phyloP scores from a whole-genome alignment of 2,888 invertebrate genomes.

The Hydraecia micacea region DNA sequence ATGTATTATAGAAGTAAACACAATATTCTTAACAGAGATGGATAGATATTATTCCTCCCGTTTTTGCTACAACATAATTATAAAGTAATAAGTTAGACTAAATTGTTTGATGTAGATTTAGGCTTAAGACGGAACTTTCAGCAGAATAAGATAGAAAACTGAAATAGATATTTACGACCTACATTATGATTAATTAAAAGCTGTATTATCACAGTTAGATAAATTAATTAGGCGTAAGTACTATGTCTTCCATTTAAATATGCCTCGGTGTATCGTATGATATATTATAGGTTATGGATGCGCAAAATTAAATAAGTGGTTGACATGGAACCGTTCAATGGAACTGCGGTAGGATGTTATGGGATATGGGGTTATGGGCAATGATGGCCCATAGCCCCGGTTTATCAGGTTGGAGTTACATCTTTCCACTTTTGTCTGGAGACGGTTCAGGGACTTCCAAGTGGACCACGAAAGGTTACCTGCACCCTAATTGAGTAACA shows the following conservation, averaged over 20 bases:
- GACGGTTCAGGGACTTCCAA: not conserved
- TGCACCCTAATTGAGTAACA: no score
- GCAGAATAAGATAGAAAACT: not conserved
- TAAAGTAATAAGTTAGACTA: not conserved
- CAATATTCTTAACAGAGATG: not conserved
- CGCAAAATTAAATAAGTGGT: conserved; percentile 35
- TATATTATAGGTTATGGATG: conserved; percentile 25
- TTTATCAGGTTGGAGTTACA: not conserved
- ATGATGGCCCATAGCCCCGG: not conserved
- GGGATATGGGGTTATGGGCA: no score
- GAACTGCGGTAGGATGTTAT: no score
- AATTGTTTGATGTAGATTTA: not conserved
- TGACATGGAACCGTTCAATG: no score
- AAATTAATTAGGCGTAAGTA: conserved; percentile 24
- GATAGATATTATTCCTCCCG: not conserved
- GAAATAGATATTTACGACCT: not conserved
- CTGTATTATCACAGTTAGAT: conserved; percentile 13
- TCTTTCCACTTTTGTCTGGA: not conserved
- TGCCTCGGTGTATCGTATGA: not conserved
- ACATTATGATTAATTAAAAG: conserved; percentile 27
- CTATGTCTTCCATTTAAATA: conserved; percentile 26
- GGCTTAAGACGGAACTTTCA: not conserved
- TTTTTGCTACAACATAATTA: not conserved
- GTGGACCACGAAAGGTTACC: not conserved
- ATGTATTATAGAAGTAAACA: not conserved